phyloP scores from a whole-genome alignment of 2,113 vertebrate species.

The Delphinus delphis region DNA sequence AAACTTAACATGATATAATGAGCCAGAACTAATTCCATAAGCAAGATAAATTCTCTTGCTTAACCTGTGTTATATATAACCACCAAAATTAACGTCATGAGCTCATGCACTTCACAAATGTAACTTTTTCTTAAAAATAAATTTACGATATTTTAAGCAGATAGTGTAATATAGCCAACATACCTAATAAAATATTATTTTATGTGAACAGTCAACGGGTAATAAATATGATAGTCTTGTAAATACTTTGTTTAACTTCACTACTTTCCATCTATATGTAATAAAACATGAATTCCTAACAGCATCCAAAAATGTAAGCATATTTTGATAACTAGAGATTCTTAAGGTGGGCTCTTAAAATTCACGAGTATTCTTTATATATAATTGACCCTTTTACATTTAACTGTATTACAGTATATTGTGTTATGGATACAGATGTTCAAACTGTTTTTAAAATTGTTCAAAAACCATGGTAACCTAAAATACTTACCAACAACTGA shows the following conservation, averaged over 20 bases:
- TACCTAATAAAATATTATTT: neutral
- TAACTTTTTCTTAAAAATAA: neutral
- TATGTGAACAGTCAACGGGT: neutral
- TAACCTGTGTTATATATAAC: neutral
- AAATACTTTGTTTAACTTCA: neutral
- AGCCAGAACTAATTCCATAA: constrained; percentile 50
- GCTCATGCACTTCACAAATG: neutral
- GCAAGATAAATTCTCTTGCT: constrained; percentile 49
- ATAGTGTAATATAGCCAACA: neutral
- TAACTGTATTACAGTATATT: neutral
- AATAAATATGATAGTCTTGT: neutral
- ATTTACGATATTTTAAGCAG: neutral
- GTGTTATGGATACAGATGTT: neutral
- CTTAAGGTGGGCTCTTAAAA: neutral
- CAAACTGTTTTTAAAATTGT: neutral
- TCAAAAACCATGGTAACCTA: neutral
- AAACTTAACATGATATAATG: constrained; percentile 38
- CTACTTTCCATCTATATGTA: neutral
- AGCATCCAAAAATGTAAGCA: neutral
- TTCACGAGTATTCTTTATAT: neutral
- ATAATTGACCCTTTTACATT: neutral
- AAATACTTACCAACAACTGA: neutral
- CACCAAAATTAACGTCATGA: neutral
- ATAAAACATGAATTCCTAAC: neutral
- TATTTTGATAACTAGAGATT: neutral